phyloP scores from a whole-genome alignment of 2,113 vertebrate genomes.

The Marcusenius ussheri region DNA sequence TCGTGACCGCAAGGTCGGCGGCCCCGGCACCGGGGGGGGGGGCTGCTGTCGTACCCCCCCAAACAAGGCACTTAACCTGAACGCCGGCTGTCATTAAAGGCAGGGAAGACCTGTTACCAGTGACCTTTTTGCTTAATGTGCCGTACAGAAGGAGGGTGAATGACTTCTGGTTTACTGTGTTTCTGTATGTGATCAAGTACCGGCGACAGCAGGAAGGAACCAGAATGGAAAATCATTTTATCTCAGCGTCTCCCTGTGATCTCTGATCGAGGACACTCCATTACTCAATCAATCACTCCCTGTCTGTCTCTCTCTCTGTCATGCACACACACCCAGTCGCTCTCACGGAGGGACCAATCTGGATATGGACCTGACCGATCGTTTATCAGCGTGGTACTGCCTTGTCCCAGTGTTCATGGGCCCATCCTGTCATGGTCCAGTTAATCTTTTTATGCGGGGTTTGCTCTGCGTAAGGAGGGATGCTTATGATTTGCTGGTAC shows the following conservation, averaged over 20 bases:
- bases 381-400: neutral
- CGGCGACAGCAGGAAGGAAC: neutral
- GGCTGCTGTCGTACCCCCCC: neutral
- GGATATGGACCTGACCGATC: neutral
- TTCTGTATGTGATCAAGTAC: slow-evolving; percentile 21
- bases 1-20: neutral
- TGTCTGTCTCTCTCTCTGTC: neutral
- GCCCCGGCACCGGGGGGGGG: neutral
- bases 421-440: neutral
- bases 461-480: neutral
- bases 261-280: slow-evolving; percentile 19
- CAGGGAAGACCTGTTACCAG: neutral
- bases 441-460: neutral
- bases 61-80: neutral
- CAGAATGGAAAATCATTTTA: slow-evolving; percentile 31
- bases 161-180: slow-evolving; percentile 18
- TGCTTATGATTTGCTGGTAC: neutral
- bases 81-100: neutral
- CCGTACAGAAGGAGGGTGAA: slow-evolving; percentile 19
- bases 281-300: slow-evolving; percentile 4
- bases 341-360: neutral
- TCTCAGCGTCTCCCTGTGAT: slow-evolving; percentile 16
- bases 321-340: neutral
- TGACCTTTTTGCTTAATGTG: slow-evolving; percentile 29
- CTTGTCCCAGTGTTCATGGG: neutral